Base-by-base conservation (phyloP, 2,113 vertebrate species). In the Octodon degus region DNA sequence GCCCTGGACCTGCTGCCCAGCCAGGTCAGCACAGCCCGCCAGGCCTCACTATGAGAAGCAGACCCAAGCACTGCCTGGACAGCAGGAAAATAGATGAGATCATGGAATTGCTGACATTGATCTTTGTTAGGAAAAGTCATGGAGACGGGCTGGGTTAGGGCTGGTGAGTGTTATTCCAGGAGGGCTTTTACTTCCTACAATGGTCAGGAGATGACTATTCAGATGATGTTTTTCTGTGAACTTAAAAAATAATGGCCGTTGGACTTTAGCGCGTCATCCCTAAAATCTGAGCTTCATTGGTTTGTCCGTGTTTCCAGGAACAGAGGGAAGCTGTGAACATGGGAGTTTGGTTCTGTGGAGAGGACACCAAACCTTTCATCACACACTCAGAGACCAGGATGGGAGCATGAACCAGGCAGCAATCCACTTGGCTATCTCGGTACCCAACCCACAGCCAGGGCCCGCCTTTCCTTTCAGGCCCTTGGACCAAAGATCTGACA, bases 51-150 rank as follows among this genome's bases (percentile, higher is more conserved):
- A 97, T 68, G 65, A 92, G 93, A 97, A 95, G 79, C 81, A 96
- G 90, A 94, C 68, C 76, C 81, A 96, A 93, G 94, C 63, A 94
- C 96, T 92, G 89, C 60, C 62, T 62, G 76, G 91, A 87, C 34
- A 25, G 62, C 32, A 95, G 68, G 87, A 96, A 98, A 97, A 95
- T 92, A 98, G 93, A 95, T 95, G 96, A 97, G 82, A 88, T 96
- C 93, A 97, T 32, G 93, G 97, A 97, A 97, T 77, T 91, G 53
- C 43, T 94, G 95, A 96, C 85, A 86, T 22, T 47, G 68, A 81
- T 40, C 86, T 89, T 67, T 93, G 81, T 91, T 24, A 91, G 91
- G 91, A 93, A 91, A 95, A 81, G 60, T 92, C 97, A 94, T 20
- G 19, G 62, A 96, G 91, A 96, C 76, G 25, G 53, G 60, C 53